Evolutionary conservation across 2,888 invertebrate genomes (phyloP).

Genomic region (Mythimna albipuncta): DNA sequence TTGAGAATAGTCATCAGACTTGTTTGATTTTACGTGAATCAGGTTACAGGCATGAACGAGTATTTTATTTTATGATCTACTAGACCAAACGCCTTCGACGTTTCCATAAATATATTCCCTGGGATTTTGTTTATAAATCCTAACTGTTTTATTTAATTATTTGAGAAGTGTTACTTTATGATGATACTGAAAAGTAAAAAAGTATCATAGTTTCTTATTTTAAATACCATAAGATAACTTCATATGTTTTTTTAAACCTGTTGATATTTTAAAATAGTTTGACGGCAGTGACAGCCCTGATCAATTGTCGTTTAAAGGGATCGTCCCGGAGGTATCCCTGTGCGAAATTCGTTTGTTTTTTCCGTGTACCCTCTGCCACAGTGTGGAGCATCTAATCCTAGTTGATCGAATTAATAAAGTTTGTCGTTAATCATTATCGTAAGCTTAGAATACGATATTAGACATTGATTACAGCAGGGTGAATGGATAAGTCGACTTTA

Average conservation of each 20-base stretch:
- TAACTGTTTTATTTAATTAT: neutral
- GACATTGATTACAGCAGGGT: constrained; percentile 87
- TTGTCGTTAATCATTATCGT: constrained; percentile 90
- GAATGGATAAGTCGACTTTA: constrained; percentile 82
- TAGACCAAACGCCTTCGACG: no score
- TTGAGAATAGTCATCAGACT: no score
- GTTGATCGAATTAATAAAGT: constrained; percentile 89
- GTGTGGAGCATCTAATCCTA: constrained; percentile 83
- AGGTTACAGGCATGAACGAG: no score
- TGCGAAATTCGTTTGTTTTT: constrained; percentile 88
- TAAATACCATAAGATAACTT: neutral
- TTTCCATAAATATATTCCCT: no score
- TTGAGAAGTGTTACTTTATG: neutral
- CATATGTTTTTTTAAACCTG: neutral
- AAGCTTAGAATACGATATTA: constrained; percentile 88
- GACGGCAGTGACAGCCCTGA: constrained; percentile 53
- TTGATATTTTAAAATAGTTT: neutral
- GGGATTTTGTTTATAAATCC: no score
- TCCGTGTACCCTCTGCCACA: constrained; percentile 80
- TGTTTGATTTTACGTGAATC: no score
- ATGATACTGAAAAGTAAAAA: neutral
- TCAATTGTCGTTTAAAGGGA: constrained; percentile 62
- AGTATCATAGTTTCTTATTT: neutral
- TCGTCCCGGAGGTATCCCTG: constrained; percentile 77
- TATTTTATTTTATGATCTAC: no score